Conservation (phyloP, 1,140 invertebrate genomes). For the Amphibalanus amphitrite region DNA sequence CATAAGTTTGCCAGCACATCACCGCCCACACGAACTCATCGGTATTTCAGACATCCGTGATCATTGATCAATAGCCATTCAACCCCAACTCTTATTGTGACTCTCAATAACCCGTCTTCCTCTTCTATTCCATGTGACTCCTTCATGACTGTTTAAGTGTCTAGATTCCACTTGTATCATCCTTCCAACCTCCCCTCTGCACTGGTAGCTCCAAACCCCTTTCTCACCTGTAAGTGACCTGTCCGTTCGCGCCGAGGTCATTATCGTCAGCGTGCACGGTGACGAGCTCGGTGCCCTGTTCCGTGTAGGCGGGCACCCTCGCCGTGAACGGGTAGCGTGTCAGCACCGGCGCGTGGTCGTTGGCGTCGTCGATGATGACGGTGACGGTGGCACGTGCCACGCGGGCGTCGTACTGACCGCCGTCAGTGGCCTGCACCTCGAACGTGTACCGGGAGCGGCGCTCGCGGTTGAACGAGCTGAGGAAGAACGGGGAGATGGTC, state of each 20-base stretch:
- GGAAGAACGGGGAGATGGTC: neutral
- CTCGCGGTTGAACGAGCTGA: constrained; percentile 66
- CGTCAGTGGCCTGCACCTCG: constrained; percentile 69
- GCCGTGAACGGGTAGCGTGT: constrained; percentile 60
- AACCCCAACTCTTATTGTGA: too few species aligned
- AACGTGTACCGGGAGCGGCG: constrained; percentile 59
- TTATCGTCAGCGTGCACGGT: constrained; percentile 56
- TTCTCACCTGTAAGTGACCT: constrained; percentile 43
- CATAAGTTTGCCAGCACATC: too few species aligned
- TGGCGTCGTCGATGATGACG: constrained; percentile 69
- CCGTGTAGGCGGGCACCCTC: constrained; percentile 49
- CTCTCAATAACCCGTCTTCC: too few species aligned
- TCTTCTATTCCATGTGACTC: too few species aligned
- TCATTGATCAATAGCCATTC: too few species aligned
- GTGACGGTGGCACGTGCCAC: constrained; percentile 60
- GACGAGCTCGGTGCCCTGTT: constrained; percentile 59
- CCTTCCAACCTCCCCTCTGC: too few species aligned
- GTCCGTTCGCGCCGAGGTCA: constrained; percentile 62
- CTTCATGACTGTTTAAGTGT: too few species aligned
- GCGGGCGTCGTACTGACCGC: constrained; percentile 62
- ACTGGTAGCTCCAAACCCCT: too few species aligned
- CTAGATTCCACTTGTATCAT: too few species aligned
- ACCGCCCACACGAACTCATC: too few species aligned
- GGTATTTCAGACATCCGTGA: too few species aligned
- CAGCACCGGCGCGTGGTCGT: constrained; percentile 81